Evolutionary conservation across 2,113 vertebrate species (phyloP).

Genomic region (Chionis minor): DNA sequence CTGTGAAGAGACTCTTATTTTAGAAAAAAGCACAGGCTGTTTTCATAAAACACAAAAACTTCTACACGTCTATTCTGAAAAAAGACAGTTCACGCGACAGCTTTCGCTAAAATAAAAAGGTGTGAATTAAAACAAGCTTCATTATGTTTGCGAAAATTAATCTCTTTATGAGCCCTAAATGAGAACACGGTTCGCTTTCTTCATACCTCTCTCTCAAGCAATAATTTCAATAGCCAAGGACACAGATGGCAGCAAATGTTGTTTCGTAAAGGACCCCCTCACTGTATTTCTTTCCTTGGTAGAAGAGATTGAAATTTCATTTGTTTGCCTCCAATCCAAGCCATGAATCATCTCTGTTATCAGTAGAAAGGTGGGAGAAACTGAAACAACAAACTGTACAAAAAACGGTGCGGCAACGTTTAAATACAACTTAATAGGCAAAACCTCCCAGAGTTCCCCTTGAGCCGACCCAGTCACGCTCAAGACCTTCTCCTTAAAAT

Average conservation of each 20-base stretch:
- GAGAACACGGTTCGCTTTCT: neutral
- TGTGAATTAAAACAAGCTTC: conserved; percentile 3
- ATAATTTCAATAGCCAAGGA: neutral
- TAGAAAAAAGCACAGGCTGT: neutral
- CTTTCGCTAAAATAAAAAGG: neutral
- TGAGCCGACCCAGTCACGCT: neutral
- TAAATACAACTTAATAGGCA: neutral
- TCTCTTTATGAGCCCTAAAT: neutral
- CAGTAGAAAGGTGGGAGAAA: neutral
- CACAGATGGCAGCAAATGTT: neutral
- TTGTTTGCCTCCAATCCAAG: neutral
- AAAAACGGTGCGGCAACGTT: neutral
- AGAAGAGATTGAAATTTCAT: neutral
- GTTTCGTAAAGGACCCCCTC: neutral
- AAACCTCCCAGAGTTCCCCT: neutral
- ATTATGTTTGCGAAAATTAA: conserved; percentile 10
- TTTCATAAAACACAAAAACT: neutral
- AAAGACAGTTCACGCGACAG: neutral
- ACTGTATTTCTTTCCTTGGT: neutral
- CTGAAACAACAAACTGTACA: neutral
- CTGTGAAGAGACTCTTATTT: neutral
- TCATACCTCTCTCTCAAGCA: neutral
- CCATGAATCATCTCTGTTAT: neutral
- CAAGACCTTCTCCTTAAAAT: neutral
- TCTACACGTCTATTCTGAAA: neutral